Percentiles rank a stretch among this genome's conserved stretches.
Conservation (phyloP, 1,140 invertebrate species). For the Apis cerana region DNA sequence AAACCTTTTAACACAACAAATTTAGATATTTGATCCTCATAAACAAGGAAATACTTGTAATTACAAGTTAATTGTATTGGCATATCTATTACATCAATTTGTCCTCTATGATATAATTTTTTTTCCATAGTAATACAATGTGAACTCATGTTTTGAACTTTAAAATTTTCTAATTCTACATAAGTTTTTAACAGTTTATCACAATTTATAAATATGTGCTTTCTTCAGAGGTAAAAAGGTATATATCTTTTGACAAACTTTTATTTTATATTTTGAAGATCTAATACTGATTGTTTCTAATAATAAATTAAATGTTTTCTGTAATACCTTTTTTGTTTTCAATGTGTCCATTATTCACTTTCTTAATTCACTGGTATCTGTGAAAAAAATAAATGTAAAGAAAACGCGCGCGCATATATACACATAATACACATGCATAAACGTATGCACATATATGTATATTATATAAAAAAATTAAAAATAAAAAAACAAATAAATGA, state of each 20-base stretch:
- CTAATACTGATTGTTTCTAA: background rate
- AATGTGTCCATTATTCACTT: constrained; percentile 3
- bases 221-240: background rate
- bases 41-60: constrained; percentile 74
- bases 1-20: constrained; percentile 72
- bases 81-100: constrained; percentile 72
- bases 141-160: constrained; percentile 28
- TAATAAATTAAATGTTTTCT: background rate
- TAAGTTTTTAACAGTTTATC: background rate
- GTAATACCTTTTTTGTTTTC: background rate
- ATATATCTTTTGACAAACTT: background rate
- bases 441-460: background rate
- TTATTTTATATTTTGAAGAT: background rate
- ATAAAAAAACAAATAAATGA: background rate
- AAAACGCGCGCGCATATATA: background rate
- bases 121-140: background rate
- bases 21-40: constrained; percentile 75
- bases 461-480: background rate
- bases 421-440: background rate
- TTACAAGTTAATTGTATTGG: constrained; percentile 42
- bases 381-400: background rate
- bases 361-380: background rate
- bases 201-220: constrained; percentile 2
- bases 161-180: background rate
- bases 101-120: constrained; percentile 58